A percentile compares a stretch with the other conserved stretches of the same genome.
These are phyloP conservation scores for Otis tarda DNA, from an alignment of 2,113 vertebrate genomes.

Conservation along the genomic window DNA sequence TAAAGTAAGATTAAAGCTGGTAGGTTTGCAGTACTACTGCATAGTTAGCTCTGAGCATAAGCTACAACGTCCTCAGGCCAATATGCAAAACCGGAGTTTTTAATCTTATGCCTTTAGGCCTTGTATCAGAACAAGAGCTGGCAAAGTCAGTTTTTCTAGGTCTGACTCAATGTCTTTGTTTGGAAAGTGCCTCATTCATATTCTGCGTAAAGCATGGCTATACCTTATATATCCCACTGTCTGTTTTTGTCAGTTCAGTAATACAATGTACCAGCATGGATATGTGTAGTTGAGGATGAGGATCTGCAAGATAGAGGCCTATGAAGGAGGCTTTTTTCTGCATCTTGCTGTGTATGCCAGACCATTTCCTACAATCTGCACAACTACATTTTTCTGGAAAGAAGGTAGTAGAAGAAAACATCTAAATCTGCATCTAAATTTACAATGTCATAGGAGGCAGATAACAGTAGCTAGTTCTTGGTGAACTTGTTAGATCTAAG, in stretches of 20 bases:
- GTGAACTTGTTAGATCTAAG: not conserved
- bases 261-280: accelerated
- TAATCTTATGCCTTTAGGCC: not conserved
- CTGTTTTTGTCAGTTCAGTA: not conserved
- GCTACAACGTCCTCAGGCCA: not conserved
- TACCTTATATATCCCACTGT: not conserved
- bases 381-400: not conserved
- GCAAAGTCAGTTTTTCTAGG: not conserved
- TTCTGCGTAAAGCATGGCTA: not conserved
- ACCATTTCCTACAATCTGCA: not conserved
- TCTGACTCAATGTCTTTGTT: not conserved
- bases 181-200: not conserved
- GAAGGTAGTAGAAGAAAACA: not conserved
- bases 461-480: not conserved
- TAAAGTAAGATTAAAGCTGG: not conserved
- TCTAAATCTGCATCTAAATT: not conserved
- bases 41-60: not conserved
- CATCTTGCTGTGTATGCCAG: not conserved
- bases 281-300: not conserved
- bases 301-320: no score
- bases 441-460: not conserved
- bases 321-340: not conserved
- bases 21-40: not conserved
- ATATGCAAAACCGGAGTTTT: not conserved
- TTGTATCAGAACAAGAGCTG: not conserved